Evolutionary conservation across 2,888 invertebrate genomes (phyloP).

Genomic region (Hymenopus coronatus): DNA sequence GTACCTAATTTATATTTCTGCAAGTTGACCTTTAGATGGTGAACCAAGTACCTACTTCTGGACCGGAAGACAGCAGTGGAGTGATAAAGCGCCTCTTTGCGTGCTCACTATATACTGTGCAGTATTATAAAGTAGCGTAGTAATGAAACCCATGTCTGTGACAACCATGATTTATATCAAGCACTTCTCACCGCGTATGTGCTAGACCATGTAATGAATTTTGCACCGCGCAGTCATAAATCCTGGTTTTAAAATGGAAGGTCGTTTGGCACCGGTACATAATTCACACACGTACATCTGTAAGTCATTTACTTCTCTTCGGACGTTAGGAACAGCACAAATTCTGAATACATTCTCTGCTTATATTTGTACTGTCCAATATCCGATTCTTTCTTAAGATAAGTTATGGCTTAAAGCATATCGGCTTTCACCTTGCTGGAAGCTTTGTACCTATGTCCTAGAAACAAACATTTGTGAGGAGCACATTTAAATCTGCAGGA

Average conservation of each 20-base stretch:
- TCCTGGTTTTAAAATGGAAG: not conserved
- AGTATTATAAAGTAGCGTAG: not conserved
- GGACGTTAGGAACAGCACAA: not conserved
- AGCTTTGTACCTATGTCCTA: too few species aligned
- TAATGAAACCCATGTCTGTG: not conserved
- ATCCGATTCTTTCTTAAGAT: too few species aligned
- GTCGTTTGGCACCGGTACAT: not conserved
- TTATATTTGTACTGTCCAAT: too few species aligned
- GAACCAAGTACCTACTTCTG: not conserved
- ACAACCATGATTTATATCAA: not conserved
- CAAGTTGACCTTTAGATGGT: not conserved
- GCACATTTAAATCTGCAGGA: too few species aligned
- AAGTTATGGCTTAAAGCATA: too few species aligned
- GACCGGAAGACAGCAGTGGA: not conserved
- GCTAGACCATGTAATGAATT: constrained; percentile 7
- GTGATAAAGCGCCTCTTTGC: not conserved
- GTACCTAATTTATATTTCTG: too few species aligned
- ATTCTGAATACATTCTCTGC: not conserved
- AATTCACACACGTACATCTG: not conserved
- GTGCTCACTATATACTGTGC: not conserved
- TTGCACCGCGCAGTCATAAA: constrained; percentile 3
- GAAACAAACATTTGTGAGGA: too few species aligned
- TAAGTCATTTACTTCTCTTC: not conserved
- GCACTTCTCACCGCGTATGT: not conserved
- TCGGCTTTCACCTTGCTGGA: too few species aligned